A percentile compares a stretch with the other conserved stretches of the same genome.
phyloP scores from a whole-genome alignment of 2,888 invertebrate genomes.

The Gortyna flavago region DNA sequence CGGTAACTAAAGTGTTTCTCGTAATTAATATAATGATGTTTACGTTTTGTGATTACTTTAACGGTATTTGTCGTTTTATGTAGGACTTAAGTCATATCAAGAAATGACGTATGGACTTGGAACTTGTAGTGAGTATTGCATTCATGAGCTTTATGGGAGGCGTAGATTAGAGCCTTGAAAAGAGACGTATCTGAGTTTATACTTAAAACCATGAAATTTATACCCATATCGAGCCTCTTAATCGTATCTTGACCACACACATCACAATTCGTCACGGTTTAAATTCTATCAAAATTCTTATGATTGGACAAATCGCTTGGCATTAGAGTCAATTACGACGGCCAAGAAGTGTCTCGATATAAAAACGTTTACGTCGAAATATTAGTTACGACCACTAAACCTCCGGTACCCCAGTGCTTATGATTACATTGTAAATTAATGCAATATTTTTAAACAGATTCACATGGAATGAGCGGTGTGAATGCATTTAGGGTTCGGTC shows the following conservation, averaged over 20 bases:
- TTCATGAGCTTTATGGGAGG: background rate
- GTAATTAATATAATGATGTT: slow-evolving; percentile 30
- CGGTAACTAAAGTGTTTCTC: slow-evolving; percentile 6
- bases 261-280: slow-evolving; percentile 47
- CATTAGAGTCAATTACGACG: slow-evolving; percentile 57
- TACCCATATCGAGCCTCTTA: slow-evolving; percentile 52
- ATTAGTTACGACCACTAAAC: slow-evolving; percentile 56
- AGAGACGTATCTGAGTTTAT: slow-evolving; percentile 28
- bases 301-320: slow-evolving; percentile 59
- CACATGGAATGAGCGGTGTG: slow-evolving; percentile 70
- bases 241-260: slow-evolving; percentile 57
- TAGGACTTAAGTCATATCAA: slow-evolving; percentile 1
- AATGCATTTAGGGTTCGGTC: slow-evolving; percentile 86
- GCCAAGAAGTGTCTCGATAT: slow-evolving; percentile 39
- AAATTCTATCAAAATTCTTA: slow-evolving; percentile 53
- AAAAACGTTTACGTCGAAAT: slow-evolving; percentile 52
- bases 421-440: slow-evolving; percentile 64
- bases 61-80: slow-evolving; percentile 15
- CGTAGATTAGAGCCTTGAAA: slow-evolving; percentile 4
- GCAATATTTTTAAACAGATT: slow-evolving; percentile 67
- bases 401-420: slow-evolving; percentile 35
- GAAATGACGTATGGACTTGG: slow-evolving; percentile 1
- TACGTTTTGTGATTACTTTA: slow-evolving; percentile 31
- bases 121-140: background rate
- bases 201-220: slow-evolving; percentile 35